Evolutionary conservation across 2,888 invertebrate genomes (phyloP), one percentile per base, ranked within the genome.

Genomic region (Melanargia galathea): DNA sequence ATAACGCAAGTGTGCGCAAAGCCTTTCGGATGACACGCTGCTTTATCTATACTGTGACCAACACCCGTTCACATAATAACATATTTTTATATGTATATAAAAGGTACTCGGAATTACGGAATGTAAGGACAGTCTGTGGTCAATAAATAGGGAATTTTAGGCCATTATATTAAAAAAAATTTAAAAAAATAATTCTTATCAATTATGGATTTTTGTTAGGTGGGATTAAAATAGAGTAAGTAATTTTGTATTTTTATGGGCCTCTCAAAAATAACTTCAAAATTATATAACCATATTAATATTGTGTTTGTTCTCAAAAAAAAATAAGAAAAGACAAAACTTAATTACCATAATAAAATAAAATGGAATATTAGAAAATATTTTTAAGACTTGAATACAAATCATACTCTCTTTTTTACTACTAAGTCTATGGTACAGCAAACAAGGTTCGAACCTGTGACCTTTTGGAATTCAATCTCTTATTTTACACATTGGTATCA

Each of bases 1-100:
- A 10, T 38, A 26, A 33, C 52, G 52, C 30, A 64, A 64, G 61
- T 55, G 59, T 51, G 61, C 52, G 24, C 38, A 56, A 57, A 62
- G 57, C 56, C 58, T 62, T 57, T 59, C 59, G 68, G 59, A 48
- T 67, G 65, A 64, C 63, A n/a, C 40, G 58, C 64, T 65, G 65
- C 58, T 67, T 66, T 56, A 60, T 68, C 46, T 67, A 67, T 69
- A 72, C 68, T 64, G 65, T 67, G 66, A 61, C 72, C 71, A 46
- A 63, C 65, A 72, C 71, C 71, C 11, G 20, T 46, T 60, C 56
- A 56, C 45, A 49, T 62, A 65, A 57, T 54, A 46, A 56, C 16
- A 56, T 45, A 61, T 26, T 57, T 20, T 52, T 48, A 30, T 59
- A 24, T 64, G 13, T 57, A 61, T 49, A 65, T 30, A 43, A 62